Percentiles rank a stretch among this genome's conserved stretches.
Conservation (phyloP, 1,140 invertebrate genomes). For the Drosophila ogumai region DNA sequence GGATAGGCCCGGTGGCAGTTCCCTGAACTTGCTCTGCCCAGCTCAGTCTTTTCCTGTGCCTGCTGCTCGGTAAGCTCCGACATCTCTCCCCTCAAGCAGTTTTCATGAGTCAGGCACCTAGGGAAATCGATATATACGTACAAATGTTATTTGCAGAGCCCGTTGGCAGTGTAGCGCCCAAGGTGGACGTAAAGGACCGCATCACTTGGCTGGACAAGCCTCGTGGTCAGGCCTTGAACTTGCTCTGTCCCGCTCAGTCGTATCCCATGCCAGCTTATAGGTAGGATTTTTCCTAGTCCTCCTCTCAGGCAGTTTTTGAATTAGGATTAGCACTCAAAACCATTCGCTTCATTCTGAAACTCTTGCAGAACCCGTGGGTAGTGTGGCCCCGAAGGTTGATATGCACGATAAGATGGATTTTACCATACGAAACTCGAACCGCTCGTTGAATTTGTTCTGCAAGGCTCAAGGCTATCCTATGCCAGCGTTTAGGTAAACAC, state of each 20-base stretch:
- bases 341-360: background rate
- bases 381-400: constrained; percentile 88
- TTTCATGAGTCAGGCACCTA: constrained; percentile 6
- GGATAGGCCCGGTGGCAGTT: constrained; percentile 52
- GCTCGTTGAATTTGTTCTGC: constrained; percentile 85
- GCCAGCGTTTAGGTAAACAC: constrained; percentile 88
- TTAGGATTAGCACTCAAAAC: too few relatives aligned
- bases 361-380: constrained; percentile 89
- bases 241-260: constrained; percentile 88
- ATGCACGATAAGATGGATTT: constrained; percentile 83
- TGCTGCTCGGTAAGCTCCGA: constrained; percentile 86
- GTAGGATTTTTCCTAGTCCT: constrained; percentile 85
- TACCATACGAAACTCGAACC: constrained; percentile 45
- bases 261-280: constrained; percentile 89
- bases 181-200: constrained; percentile 87
- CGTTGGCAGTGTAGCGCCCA: constrained; percentile 89
- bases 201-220: constrained; percentile 87
- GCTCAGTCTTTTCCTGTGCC: constrained; percentile 89
- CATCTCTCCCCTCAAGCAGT: constrained; percentile 30
- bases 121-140: background rate
- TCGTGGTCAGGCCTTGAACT: constrained; percentile 42
- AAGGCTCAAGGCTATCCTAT: constrained; percentile 89
- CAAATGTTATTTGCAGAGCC: constrained; percentile 62
- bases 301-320: constrained; percentile 56
- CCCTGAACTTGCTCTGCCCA: constrained; percentile 87